phyloP scores from a whole-genome alignment of 2,888 invertebrate species.

The Diplazon laetatorius region DNA sequence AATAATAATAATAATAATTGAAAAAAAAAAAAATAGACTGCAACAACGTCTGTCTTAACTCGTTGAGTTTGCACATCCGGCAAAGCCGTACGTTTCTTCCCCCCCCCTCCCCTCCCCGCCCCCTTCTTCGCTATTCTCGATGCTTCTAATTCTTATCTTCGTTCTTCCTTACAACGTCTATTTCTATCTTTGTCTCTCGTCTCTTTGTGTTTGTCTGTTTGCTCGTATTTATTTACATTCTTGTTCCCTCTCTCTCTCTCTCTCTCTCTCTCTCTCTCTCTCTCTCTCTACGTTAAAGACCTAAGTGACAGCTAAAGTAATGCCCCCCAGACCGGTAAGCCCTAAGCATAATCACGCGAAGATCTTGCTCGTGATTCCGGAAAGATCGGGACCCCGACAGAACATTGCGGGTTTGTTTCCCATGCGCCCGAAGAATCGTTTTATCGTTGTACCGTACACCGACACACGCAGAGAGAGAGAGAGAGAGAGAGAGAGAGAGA shows the following conservation, averaged over 20 bases:
- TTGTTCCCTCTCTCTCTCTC: no score
- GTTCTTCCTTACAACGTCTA: no score
- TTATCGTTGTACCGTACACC: slow-evolving; percentile 14
- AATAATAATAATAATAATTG: no score
- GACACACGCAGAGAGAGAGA: neutral
- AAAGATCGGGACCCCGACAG: slow-evolving; percentile 25
- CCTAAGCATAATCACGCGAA: slow-evolving; percentile 35
- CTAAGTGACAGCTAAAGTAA: slow-evolving; percentile 70
- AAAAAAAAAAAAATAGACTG: no score
- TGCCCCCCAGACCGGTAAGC: slow-evolving; percentile 56
- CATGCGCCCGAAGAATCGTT: no score
- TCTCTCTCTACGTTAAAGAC: slow-evolving; percentile 69
- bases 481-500: neutral
- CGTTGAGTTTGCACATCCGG: slow-evolving; percentile 62
- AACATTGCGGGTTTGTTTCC: slow-evolving; percentile 51
- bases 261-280: slow-evolving; percentile 29
- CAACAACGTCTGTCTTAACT: slow-evolving; percentile 39
- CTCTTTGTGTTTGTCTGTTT: slow-evolving; percentile 36
- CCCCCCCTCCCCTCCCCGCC: slow-evolving; percentile 49
- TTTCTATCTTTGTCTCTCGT: slow-evolving; percentile 62
- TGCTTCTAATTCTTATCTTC: no score
- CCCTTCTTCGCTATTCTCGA: no score
- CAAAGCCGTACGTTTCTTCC: no score
- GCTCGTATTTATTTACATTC: no score
- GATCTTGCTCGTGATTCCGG: slow-evolving; percentile 34